Evolutionary conservation across 2,113 vertebrate species (phyloP).

Genomic region (Hyaena hyaena): DNA sequence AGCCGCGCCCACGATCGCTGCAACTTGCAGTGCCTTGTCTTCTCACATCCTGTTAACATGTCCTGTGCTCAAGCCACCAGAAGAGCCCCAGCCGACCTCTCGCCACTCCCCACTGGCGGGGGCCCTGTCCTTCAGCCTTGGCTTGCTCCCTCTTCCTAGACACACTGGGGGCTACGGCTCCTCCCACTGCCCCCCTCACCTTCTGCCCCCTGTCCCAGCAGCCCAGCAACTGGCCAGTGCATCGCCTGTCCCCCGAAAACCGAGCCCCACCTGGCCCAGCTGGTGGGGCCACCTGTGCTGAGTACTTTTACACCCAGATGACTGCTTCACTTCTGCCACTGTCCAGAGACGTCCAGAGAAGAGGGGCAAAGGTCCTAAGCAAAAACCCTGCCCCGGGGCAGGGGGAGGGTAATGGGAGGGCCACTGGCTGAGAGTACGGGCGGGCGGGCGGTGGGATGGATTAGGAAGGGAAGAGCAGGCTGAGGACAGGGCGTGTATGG

Average conservation of each 20-base stretch:
- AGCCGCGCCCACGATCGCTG: not conserved
- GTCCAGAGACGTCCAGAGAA: not conserved
- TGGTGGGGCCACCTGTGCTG: not conserved
- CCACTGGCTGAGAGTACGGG: rapidly evolving
- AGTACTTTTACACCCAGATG: not conserved
- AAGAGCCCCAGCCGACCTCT: not conserved
- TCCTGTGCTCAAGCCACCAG: not conserved
- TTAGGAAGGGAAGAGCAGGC: not conserved
- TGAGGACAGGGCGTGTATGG: not conserved
- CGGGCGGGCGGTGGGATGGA: too few species aligned
- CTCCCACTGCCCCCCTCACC: not conserved
- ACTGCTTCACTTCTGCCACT: not conserved
- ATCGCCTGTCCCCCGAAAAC: not conserved
- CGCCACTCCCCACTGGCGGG: not conserved
- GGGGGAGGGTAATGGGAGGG: not conserved
- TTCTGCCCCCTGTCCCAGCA: not conserved
- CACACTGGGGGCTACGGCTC: not conserved
- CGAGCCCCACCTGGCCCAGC: not conserved
- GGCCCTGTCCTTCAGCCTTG: not conserved
- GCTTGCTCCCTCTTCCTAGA: not conserved
- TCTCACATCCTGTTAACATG: not conserved
- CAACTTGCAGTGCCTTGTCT: not conserved
- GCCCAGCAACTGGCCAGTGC: not conserved
- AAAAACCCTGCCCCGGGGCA: not conserved
- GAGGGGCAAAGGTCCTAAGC: not conserved